These are phyloP conservation scores for Helicoverpa zea DNA, from an alignment of 1,140 invertebrate species.

Conservation along the genomic window DNA sequence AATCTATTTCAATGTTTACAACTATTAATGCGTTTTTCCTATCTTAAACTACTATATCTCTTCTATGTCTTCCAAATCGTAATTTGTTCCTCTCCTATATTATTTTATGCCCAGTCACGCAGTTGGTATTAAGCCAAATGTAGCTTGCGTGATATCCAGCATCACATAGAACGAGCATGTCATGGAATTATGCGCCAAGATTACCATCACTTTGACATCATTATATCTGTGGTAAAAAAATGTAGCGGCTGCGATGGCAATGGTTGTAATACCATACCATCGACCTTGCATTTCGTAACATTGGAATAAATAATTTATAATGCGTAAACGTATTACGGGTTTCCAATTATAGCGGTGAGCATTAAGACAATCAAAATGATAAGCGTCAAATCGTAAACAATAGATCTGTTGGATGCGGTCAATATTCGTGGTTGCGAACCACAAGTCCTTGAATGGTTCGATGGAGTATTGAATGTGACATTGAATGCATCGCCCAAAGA, in stretches of 20 bases:
- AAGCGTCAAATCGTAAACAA: conserved; percentile 1
- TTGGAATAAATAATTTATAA: conserved; percentile 12
- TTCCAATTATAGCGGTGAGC: neutral
- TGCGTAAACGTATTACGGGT: neutral
- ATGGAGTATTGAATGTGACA: conserved; percentile 36
- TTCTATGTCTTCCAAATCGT: neutral
- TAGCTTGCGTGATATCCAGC: conserved; percentile 12
- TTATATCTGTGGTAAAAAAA: neutral
- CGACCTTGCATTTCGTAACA: conserved; percentile 25
- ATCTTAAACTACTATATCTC: neutral
- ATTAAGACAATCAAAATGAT: neutral
- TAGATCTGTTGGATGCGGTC: neutral
- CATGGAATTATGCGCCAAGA: conserved; percentile 12
- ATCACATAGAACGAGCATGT: conserved; percentile 22
- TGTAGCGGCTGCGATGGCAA: neutral
- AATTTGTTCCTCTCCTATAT: neutral
- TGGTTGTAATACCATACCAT: neutral
- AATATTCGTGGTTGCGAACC: conserved; percentile 27
- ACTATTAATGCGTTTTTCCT: no score
- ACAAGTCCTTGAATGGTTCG: conserved; percentile 37
- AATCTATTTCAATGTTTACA: no score
- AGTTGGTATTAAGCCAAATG: conserved; percentile 16
- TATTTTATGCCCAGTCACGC: conserved; percentile 18
- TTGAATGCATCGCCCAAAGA: conserved; percentile 47
- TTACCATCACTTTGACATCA: conserved; percentile 12